These are phyloP conservation scores for Suillia variegata DNA, from an alignment of 2,888 invertebrate species.

Conservation along the genomic window DNA sequence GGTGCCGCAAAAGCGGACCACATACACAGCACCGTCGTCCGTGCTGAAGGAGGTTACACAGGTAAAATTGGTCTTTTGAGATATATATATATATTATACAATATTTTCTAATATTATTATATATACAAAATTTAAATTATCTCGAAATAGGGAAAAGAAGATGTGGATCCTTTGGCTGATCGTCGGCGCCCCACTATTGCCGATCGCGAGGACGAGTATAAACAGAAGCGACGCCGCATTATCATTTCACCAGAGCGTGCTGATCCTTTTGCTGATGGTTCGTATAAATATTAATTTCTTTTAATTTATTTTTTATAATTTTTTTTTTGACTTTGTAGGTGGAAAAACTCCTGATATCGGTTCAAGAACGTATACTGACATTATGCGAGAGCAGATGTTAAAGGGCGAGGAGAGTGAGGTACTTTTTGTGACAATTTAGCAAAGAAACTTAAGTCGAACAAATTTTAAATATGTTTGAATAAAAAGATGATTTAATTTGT, in stretches of 20 bases:
- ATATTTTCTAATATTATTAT: background rate
- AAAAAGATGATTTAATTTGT: too few species aligned
- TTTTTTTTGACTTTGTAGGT: too few species aligned
- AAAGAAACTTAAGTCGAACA: background rate
- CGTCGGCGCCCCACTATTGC: conserved; percentile 89
- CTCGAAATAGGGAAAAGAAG: conserved; percentile 79
- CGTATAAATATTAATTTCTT: conserved; percentile 53
- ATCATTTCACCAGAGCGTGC: conserved; percentile 95
- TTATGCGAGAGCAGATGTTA: conserved; percentile 95
- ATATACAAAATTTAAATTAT: conserved; percentile 24
- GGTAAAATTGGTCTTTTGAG: conserved; percentile 63
- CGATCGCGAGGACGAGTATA: conserved; percentile 96
- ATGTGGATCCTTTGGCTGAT: conserved; percentile 94
- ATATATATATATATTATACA: background rate
- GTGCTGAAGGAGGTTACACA: conserved; percentile 88
- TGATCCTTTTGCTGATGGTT: conserved; percentile 98
- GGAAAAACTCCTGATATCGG: conserved; percentile 97
- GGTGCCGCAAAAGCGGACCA: conserved; percentile 75
- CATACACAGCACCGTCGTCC: conserved; percentile 86
- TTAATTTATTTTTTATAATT: background rate
- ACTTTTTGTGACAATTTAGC: conserved; percentile 48
- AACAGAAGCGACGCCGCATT: conserved; percentile 84
- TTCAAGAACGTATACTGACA: conserved; percentile 92
- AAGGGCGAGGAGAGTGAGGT: conserved; percentile 92
- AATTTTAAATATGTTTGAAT: conserved; percentile 16